Base-by-base conservation (phyloP, 2,888 invertebrate genomes). In the Protonemura montana region DNA sequence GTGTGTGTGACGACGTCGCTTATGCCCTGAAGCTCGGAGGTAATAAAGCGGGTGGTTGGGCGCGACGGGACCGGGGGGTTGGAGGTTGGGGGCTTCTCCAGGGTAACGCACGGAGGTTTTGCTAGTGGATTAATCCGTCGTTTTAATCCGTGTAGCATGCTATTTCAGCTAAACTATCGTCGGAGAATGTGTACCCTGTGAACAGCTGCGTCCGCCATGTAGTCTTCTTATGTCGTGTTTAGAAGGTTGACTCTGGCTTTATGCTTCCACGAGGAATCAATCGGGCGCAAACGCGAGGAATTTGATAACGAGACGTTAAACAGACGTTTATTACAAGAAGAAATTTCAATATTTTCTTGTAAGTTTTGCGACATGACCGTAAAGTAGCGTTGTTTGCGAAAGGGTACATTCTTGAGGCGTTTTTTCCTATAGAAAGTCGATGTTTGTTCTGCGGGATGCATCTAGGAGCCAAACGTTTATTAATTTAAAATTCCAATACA, bases 101-200 rank as follows among this genome's bases (percentile, higher is more conserved):
- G 30, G 28, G 29, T 30, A 81, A 81, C 29, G 28, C 30, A 81
- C 26, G 27, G 10, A 78, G 28, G 78, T 78, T 28, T n/a, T 28
- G 81, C 28, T 29, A 28, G 81, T n/a, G 28, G 28, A 30, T 81
- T 81, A 81, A 81, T 81, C 81, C 81, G 2, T 81, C 26, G 29
- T 59, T 42, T 27, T 84, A 84, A 84, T 59, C 84, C 76, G 26
- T 84, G 28, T 84, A 30, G 84, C 84, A 1, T 84, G 84, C 84
- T 84, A 84, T 84, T 84, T 76, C 84, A 84, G 84, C 84, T 84
- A 84, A 84, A 84, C 84, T 84, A 84, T 81, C 81, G 27, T 29
- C 81, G n/a, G 59, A 59, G 59, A 59, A 59, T 59, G 59, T 59
- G 59, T 59, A 59, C 59, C 16, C 13, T 59, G 16, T 13, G 59